phyloP scores from a whole-genome alignment of 2,113 vertebrate genomes.

The Pluvialis apricaria region DNA sequence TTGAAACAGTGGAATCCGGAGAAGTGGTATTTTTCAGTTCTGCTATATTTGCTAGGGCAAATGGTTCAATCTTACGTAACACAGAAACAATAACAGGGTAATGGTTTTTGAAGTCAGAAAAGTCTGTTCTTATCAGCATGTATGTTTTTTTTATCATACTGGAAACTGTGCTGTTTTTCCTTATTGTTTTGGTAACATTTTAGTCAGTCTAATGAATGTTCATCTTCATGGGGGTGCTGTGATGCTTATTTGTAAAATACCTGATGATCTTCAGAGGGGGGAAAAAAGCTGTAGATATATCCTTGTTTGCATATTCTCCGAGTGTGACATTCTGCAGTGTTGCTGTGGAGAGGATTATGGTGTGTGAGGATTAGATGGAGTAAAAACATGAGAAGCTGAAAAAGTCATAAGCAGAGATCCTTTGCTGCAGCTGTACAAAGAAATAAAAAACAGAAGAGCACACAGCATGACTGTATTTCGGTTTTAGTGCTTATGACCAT shows the following conservation, averaged over 20 bases:
- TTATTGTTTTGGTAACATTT: not conserved
- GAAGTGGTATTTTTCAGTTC: not conserved
- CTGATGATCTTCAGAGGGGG: not conserved
- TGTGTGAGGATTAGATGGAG: not conserved
- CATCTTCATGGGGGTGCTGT: not conserved
- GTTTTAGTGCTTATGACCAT: not conserved
- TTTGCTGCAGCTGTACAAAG: not conserved
- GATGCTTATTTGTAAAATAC: not conserved
- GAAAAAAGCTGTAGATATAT: not conserved
- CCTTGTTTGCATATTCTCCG: not conserved
- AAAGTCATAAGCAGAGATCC: not conserved
- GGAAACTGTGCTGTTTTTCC: not conserved
- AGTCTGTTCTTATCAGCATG: not conserved
- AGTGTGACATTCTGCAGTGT: not conserved
- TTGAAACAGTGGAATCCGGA: not conserved
- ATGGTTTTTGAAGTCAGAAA: not conserved
- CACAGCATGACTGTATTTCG: not conserved
- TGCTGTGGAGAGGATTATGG: not conserved
- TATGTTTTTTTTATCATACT: not conserved
- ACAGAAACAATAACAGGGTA: not conserved
- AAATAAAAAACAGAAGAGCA: not conserved
- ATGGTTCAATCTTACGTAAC: not conserved
- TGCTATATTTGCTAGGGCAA: not conserved
- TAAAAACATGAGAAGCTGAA: not conserved
- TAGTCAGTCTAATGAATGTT: not conserved